Conservation (phyloP, 2,888 invertebrate genomes). For the Dilophus febrilis region DNA sequence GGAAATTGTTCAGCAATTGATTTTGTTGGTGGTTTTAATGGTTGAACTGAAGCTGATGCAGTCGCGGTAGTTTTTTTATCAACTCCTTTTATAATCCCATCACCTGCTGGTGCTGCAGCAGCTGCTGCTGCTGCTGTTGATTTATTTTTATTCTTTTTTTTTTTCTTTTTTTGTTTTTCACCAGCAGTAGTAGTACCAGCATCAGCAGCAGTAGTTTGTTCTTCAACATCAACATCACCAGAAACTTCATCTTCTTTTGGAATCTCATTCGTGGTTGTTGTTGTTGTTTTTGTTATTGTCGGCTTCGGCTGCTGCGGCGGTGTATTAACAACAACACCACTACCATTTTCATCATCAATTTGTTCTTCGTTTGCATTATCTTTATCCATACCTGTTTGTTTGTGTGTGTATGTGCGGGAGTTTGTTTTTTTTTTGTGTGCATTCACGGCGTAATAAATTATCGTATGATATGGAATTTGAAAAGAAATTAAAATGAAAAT, state of each 20-base stretch:
- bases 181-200: conserved; percentile 12
- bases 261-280: background rate
- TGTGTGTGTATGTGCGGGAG: too few species aligned
- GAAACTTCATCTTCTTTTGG: conserved; percentile 3
- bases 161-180: conserved; percentile 33
- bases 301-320: too few species aligned
- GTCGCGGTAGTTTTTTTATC: conserved; percentile 41
- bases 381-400: conserved; percentile 26
- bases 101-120: background rate
- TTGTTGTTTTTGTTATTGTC: background rate
- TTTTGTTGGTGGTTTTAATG: conserved; percentile 56
- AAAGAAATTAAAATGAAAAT: background rate
- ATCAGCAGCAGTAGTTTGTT: conserved; percentile 17
- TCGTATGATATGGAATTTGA: too few species aligned
- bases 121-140: conserved; percentile 24
- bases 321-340: too few species aligned
- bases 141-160: conserved; percentile 47
- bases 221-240: conserved; percentile 17
- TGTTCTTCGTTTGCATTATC: conserved; percentile 21
- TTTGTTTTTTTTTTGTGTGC: too few species aligned
- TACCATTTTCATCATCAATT: conserved; percentile 16
- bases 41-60: background rate
- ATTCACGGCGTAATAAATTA: too few species aligned
- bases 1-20: conserved; percentile 73
- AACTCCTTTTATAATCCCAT: conserved; percentile 27